Evolutionary conservation across 2,113 vertebrate genomes (phyloP).

Genomic region (Fulica atra): DNA sequence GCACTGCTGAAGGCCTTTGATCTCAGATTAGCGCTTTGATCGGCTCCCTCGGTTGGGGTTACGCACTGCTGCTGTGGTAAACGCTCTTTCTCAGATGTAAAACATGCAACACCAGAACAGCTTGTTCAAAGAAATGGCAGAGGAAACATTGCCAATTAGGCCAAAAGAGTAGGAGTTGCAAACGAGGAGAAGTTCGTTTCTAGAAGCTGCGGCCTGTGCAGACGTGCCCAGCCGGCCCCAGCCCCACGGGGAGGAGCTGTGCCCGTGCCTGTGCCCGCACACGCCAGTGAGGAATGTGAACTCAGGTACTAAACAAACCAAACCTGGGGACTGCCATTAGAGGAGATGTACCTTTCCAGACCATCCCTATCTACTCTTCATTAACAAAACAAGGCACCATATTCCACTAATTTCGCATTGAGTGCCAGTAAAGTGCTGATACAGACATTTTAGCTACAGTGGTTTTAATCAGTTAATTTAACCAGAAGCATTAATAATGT

Average conservation of each 20-base stretch:
- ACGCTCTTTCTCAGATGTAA: neutral
- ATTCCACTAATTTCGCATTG: slow-evolving; percentile 77
- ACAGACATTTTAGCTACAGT: slow-evolving; percentile 73
- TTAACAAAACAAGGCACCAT: slow-evolving; percentile 51
- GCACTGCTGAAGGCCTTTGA: slow-evolving; percentile 53
- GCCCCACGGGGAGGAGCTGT: neutral
- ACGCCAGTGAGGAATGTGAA: rapidly evolving
- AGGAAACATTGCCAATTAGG: neutral
- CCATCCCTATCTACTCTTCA: slow-evolving; percentile 33
- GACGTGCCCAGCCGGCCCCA: rapidly evolving
- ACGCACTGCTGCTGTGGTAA: neutral
- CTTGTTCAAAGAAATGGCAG: neutral
- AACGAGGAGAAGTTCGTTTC: neutral
- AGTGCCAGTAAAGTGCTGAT: slow-evolving; percentile 71
- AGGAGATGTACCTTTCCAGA: slow-evolving; percentile 3
- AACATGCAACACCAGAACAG: slow-evolving; percentile 1
- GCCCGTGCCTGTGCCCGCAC: rapidly evolving
- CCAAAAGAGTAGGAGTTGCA: neutral
- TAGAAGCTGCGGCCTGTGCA: neutral
- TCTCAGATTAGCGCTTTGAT: slow-evolving; percentile 65
- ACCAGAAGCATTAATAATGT: slow-evolving; percentile 81
- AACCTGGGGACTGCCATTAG: rapidly evolving
- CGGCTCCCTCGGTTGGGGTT: neutral
- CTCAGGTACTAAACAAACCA: rapidly evolving
- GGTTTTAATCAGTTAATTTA: slow-evolving; percentile 83